Conservation (phyloP, 2,113 vertebrate species). For the Bubo blakistoni region DNA sequence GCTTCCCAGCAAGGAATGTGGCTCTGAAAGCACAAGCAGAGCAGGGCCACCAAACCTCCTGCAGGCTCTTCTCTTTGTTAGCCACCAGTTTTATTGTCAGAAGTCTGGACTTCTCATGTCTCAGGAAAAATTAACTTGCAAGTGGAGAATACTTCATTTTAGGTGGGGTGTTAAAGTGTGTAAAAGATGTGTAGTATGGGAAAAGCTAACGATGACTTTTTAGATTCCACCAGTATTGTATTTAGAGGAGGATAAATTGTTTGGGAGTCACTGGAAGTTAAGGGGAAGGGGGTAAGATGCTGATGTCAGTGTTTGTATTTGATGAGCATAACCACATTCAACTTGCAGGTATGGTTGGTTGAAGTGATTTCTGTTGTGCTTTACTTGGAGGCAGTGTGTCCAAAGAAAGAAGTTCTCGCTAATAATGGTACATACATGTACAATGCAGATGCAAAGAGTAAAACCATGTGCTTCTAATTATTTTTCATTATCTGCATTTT, state of each 20-base stretch:
- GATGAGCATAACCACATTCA: background rate
- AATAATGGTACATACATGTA: background rate
- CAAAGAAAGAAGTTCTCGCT: background rate
- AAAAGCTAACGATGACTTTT: background rate
- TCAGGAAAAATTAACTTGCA: background rate
- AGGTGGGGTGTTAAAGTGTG: background rate
- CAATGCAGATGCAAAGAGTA: background rate
- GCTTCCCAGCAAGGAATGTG: slow-evolving; percentile 30
- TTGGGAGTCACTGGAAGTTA: background rate
- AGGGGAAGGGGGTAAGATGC: background rate
- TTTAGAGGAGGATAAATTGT: background rate
- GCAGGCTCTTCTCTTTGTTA: background rate
- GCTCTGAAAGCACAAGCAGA: slow-evolving; percentile 11
- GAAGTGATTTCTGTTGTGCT: background rate
- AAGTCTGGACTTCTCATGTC: background rate
- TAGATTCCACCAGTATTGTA: background rate
- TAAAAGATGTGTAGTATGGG: background rate
- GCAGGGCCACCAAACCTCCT: slow-evolving; percentile 46
- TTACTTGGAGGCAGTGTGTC: background rate
- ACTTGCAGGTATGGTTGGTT: background rate
- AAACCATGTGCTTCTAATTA: background rate
- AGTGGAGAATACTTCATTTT: background rate
- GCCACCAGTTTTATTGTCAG: background rate
- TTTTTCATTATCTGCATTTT: background rate
- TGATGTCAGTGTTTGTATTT: background rate